Base-by-base conservation (phyloP, 2,113 vertebrate species). In the Microcebus jonahi region DNA sequence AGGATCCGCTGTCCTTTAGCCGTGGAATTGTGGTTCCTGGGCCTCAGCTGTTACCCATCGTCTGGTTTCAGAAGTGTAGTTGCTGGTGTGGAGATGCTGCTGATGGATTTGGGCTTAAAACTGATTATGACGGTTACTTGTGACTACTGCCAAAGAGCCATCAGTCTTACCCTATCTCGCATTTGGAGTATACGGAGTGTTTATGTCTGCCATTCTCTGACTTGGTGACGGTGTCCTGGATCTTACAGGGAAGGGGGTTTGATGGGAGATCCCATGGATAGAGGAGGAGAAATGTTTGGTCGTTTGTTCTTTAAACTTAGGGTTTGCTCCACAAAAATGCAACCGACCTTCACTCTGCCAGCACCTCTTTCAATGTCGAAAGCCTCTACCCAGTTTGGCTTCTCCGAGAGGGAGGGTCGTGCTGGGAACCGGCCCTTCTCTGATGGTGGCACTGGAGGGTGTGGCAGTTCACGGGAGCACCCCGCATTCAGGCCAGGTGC, bases 401-500 rank as follows among this genome's bases (percentile, higher is more conserved):
- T 91, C 15, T 55, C n/a, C 42, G 59, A 61, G 23, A 61, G 25
- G 59, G 9, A 27, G 9, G 3, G 10, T 61, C 25, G 1, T 13
- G 71, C 65, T 73, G 48, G 71, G 25, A 75, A 0, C 31, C 0
- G 0, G 45, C 13, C 42, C 90, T 18, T 83, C 17, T 70, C 48
- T 57, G 55, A 65, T 0, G 8, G n/a, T 0, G 2, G 23, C n/a
- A 23, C 10, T 31, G n/a, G 27, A 36, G 12, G 50, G 18, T n/a
- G 39, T 36, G 9, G 15, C 31, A 2, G 3, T 8, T 61, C 68
- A 3, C 10, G 1, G 10, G 17, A 68, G 13, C 8, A 2, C 15
- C 15, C 25, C 8, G 0, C 18, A 48, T 50, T 27, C 34, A 10
- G 0, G 42, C 34, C 17, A 77, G 36, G 11, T 2, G 5, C 48